phyloP scores from a whole-genome alignment of 2,797 vertebrate genomes.

The Anguilla anguilla region DNA sequence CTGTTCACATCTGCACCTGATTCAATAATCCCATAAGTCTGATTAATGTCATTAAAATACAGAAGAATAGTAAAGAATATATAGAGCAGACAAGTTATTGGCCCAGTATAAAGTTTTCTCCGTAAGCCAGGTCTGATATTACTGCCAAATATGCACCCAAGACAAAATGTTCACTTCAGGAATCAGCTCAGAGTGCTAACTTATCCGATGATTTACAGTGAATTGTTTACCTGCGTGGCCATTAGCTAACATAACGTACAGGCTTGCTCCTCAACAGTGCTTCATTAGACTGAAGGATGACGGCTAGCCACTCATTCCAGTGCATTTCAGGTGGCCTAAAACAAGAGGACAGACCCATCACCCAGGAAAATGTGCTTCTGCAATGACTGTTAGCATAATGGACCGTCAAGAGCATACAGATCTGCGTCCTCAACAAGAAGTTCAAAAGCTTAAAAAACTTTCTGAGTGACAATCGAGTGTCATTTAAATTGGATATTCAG shows the following conservation, averaged over 20 bases:
- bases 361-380: conserved; percentile 21
- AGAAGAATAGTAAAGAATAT: background rate
- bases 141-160: no score
- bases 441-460: background rate
- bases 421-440: conserved; percentile 1
- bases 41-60: background rate
- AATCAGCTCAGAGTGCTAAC: no score
- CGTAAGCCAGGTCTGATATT: no score
- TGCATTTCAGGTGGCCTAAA: conserved; percentile 10
- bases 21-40: background rate
- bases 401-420: conserved; percentile 13
- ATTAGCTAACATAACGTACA: no score
- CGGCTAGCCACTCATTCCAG: conserved; percentile 29
- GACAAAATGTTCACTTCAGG: no score
- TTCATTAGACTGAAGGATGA: background rate
- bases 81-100: background rate
- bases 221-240: no score
- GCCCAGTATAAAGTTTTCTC: background rate
- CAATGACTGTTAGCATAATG: conserved; percentile 39
- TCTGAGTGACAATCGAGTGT: background rate
- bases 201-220: no score
- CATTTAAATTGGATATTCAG: conserved; percentile 17
- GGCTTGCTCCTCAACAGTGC: no score
- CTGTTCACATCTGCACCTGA: background rate
- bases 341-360: conserved; percentile 27